Evolutionary conservation across 2,113 vertebrate genomes (phyloP).

Genomic region (Syrrhaptes paradoxus): DNA sequence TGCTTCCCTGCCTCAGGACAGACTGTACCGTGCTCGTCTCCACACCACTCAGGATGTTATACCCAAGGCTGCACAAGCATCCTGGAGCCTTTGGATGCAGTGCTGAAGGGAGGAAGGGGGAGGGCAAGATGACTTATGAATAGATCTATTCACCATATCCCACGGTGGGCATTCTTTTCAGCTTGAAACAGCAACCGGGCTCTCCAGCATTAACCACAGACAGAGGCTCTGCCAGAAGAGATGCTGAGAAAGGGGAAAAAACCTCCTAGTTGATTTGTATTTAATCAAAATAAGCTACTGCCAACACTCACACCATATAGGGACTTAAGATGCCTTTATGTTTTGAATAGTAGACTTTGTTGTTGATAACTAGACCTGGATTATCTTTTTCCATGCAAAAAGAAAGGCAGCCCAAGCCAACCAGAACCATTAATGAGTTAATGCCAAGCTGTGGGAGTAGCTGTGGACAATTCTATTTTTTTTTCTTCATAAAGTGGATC

Average conservation of each 20-base stretch:
- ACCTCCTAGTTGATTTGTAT: slow-evolving; percentile 30
- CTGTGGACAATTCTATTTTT: background rate
- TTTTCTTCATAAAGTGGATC: background rate
- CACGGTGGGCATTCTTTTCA: slow-evolving; percentile 20
- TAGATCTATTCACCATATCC: slow-evolving; percentile 71
- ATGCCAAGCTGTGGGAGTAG: background rate
- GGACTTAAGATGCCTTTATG: background rate
- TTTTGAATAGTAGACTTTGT: background rate
- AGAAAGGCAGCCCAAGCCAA: background rate
- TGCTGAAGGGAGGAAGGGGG: background rate
- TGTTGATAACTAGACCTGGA: background rate
- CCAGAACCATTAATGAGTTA: background rate
- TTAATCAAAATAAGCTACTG: slow-evolving; percentile 16
- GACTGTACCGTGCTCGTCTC: slow-evolving; percentile 41
- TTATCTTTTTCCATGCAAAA: background rate
- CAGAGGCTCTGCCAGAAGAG: slow-evolving; percentile 4
- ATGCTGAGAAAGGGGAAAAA: slow-evolving; percentile 60
- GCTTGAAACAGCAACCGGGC: slow-evolving; percentile 12
- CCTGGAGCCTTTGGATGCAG: background rate
- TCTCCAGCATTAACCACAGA: slow-evolving; percentile 40
- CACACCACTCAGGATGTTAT: background rate
- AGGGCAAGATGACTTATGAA: slow-evolving; percentile 61
- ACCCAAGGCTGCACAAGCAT: background rate
- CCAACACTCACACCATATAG: background rate
- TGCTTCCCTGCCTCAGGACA: background rate